Conservation (phyloP, 2,888 invertebrate genomes). For the Pandemis cinnamomeana region DNA sequence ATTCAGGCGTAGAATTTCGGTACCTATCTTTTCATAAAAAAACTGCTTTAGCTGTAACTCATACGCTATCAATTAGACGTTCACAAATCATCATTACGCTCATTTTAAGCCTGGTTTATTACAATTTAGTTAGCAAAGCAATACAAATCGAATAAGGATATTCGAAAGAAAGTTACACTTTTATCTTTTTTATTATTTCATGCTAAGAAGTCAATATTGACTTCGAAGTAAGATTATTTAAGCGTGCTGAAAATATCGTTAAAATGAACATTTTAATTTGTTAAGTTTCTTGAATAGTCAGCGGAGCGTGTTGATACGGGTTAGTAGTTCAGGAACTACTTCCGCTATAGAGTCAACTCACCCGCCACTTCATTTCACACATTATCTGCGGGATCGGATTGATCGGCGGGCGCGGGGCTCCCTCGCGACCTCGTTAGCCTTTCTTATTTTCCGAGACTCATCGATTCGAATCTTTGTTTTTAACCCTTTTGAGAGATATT, state of each 20-base stretch:
- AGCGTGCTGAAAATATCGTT: neutral
- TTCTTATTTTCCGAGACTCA: conserved; percentile 32
- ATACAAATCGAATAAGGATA: no score
- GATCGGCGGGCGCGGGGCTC: conserved; percentile 10
- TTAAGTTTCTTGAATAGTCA: neutral
- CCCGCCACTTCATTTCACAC: conserved; percentile 26
- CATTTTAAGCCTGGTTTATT: neutral
- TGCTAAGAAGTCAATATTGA: neutral
- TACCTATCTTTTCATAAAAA: no score
- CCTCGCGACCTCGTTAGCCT: conserved; percentile 30
- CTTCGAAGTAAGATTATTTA: neutral
- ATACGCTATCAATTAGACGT: neutral
- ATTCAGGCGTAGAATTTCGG: no score
- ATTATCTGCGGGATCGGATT: conserved; percentile 23
- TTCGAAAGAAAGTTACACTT: no score
- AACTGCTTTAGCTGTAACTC: neutral
- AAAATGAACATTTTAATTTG: neutral
- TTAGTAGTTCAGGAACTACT: neutral
- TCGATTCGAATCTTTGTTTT: conserved; percentile 25
- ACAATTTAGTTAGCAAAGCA: no score
- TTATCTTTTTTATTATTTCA: no score
- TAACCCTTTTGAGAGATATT: conserved; percentile 22
- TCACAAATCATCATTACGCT: neutral
- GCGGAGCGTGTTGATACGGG: neutral
- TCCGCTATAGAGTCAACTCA: conserved; percentile 6